Percentiles rank a stretch among this genome's conserved stretches.
Evolutionary conservation across 2,113 vertebrate genomes (phyloP).

Genomic region (Cathartes aura): DNA sequence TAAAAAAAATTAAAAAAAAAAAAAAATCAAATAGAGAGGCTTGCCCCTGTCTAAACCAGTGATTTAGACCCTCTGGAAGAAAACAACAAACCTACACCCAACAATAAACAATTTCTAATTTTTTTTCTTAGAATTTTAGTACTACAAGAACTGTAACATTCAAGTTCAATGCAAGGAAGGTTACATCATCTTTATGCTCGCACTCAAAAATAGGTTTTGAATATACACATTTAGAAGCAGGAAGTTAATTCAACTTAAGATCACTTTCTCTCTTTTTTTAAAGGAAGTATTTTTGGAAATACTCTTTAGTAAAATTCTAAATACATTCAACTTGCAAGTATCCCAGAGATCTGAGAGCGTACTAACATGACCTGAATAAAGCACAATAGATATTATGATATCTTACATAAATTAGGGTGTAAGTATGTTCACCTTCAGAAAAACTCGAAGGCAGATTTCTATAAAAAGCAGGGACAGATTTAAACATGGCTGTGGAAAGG

Average conservation of each 20-base stretch:
- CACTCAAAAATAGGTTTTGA: not conserved
- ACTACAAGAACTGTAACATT: not conserved
- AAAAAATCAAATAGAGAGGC: not conserved
- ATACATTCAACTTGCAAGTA: not conserved
- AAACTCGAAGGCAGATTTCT: constrained; percentile 20
- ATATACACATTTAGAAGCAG: not conserved
- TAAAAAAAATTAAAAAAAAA: not conserved
- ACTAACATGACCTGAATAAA: constrained; percentile 30
- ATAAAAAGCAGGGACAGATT: constrained; percentile 44
- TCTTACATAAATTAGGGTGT: not conserved
- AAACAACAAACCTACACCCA: not conserved
- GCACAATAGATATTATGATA: not conserved
- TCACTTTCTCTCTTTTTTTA: not conserved
- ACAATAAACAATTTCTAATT: not conserved
- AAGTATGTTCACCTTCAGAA: constrained; percentile 18
- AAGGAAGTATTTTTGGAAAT: not conserved
- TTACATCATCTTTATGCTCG: not conserved
- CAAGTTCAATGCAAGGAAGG: not conserved
- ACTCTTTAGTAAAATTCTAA: not conserved
- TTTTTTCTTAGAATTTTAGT: not conserved
- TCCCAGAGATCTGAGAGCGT: not conserved
- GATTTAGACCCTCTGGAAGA: not conserved
- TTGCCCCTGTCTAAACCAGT: not conserved
- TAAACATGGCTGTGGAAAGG: not conserved
- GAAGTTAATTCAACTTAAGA: not conserved